Evolutionary conservation across 2,888 invertebrate genomes (phyloP).

Genomic region (Malthinus flaveolus): DNA sequence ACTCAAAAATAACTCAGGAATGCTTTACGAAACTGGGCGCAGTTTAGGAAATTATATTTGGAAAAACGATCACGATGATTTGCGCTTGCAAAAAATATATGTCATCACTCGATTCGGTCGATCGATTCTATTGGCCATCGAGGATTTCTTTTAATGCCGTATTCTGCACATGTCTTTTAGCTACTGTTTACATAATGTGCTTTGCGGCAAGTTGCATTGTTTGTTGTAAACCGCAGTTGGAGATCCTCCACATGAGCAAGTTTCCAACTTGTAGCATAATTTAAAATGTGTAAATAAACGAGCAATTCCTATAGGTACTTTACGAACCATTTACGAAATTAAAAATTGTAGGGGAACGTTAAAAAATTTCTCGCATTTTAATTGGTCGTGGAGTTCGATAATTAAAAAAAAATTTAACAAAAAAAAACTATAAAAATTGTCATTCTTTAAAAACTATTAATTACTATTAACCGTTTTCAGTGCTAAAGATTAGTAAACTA

Average conservation of each 20-base stretch:
- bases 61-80: background rate
- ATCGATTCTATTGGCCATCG: conserved; percentile 50
- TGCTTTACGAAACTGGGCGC: background rate
- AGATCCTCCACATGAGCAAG: conserved; percentile 18
- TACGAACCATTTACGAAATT: no score
- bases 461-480: conserved; percentile 30
- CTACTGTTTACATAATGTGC: conserved; percentile 47
- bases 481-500: conserved; percentile 33
- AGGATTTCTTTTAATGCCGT: conserved; percentile 48
- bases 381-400: no score
- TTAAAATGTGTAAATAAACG: no score
- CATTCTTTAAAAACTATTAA: conserved; percentile 32
- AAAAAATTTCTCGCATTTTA: no score
- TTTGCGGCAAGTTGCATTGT: conserved; percentile 41
- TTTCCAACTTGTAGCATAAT: conserved; percentile 19
- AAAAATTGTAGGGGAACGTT: no score
- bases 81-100: background rate
- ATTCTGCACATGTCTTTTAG: conserved; percentile 46
- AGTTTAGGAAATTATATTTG: background rate
- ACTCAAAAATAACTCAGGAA: no score
- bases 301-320: no score
- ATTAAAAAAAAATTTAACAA: no score
- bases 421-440: conserved; percentile 22
- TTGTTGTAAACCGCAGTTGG: conserved; percentile 23
- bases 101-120: conserved; percentile 33